Base-by-base conservation (phyloP, 1,140 invertebrate genomes). In the Chrysomallon squamiferum region DNA sequence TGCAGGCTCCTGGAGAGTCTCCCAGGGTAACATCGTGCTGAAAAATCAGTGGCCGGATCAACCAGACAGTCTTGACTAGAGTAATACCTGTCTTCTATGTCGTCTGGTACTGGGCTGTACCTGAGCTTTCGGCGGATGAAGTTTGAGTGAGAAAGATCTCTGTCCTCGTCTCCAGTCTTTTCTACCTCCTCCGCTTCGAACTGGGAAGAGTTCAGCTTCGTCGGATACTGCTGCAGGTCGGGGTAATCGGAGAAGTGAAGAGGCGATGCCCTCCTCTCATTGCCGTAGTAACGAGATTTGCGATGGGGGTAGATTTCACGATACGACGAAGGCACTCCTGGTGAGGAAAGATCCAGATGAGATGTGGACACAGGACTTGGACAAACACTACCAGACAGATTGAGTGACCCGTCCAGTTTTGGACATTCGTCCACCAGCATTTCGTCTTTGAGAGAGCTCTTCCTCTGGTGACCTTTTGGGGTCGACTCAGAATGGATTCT, bases 261-360 rank as follows among this genome's bases (percentile, higher is more conserved):
- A 2, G 69, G 58, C 11, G 71, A 65, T 41, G 69, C 58, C 27
- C 62, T 67, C 57, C 70, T 69, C 20, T 74, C 73, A 47, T 60
- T 62, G 41, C 71, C 60, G 32, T 63, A 69, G 29, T 74, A 75
- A 32, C 60, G 59, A 32, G 69, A 65, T 38, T 71, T 75, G 45
- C 79, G 68, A 63, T 81, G 79, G 20, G 79, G 79, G 50, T 81
- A 81, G 30, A 81, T 81, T 65, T 79, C 77, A 29, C 71, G 69
- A 33, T 62, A 68, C 15, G 56, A 59, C 43, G 66, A 66, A n/a
- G 65, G 64, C 25, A 72, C 63, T n/a, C 65, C 52, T 3, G 76
- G 75, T 5, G 76, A 79, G 22, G 15, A 15, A 5, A 38, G 15
- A 15, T 38, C 35, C 5, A 38, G 6, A 38, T 38, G 15, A 15